Conservation (phyloP, 2,888 invertebrate species). For the Mystacides longicornis region DNA sequence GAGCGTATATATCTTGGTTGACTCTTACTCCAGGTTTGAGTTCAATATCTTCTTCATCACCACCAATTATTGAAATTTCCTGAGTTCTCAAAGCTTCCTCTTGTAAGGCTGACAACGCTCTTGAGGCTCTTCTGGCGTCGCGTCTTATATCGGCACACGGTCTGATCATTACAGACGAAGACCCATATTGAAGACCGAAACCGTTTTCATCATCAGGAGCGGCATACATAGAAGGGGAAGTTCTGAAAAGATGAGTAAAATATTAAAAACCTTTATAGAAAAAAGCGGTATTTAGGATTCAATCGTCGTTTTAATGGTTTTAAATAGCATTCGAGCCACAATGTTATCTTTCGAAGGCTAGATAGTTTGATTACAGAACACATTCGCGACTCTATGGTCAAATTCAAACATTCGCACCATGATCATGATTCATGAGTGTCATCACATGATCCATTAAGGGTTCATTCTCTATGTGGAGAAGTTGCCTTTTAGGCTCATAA, state of each 20-base stretch:
- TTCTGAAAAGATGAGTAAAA: conserved; percentile 13
- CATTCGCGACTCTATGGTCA: too few species aligned
- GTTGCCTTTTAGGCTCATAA: too few species aligned
- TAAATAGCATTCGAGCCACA: too few species aligned
- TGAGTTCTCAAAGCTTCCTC: conserved; percentile 15
- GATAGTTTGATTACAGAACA: too few species aligned
- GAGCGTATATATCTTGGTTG: conserved; percentile 11
- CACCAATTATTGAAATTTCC: conserved; percentile 10
- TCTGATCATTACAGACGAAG: conserved; percentile 24
- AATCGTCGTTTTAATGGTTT: too few species aligned
- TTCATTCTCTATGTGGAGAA: too few species aligned
- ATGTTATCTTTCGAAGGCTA: too few species aligned
- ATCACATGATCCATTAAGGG: too few species aligned
- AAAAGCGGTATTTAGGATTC: too few species aligned
- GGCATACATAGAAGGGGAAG: conserved; percentile 24
- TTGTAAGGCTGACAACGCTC: conserved; percentile 22
- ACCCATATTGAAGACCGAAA: conserved; percentile 19
- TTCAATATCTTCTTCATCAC: conserved; percentile 14
- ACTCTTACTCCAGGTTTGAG: conserved; percentile 5
- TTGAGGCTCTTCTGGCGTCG: conserved; percentile 23
- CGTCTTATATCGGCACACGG: conserved; percentile 24
- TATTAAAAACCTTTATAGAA: background rate
- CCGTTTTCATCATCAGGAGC: conserved; percentile 24
- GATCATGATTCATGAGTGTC: too few species aligned
- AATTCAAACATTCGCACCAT: too few species aligned